phyloP scores from a whole-genome alignment of 2,888 invertebrate genomes.

The Tenthredo mesomela region DNA sequence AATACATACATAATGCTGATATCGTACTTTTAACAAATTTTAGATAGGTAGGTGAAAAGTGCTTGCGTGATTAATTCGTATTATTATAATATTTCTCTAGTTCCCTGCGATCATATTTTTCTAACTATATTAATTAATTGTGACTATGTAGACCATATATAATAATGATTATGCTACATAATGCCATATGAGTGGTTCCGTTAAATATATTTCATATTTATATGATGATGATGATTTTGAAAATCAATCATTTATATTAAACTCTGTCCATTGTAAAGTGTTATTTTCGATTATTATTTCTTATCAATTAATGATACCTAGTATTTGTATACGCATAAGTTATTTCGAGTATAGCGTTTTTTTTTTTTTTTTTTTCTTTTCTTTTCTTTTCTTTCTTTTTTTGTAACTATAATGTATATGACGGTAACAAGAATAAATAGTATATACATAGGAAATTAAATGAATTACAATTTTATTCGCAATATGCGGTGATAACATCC shows the following conservation, averaged over 20 bases:
- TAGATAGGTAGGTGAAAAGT: constrained; percentile 51
- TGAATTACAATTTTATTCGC: constrained; percentile 7
- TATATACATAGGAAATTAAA: not conserved
- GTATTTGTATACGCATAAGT: not conserved
- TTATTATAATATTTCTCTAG: constrained; percentile 46
- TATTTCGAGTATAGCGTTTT: not conserved
- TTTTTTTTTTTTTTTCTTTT: not conserved
- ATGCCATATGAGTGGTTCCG: not conserved
- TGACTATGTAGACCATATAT: constrained; percentile 43
- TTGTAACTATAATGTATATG: constrained; percentile 31
- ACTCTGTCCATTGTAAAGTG: constrained; percentile 25
- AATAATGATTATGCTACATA: constrained; percentile 27
- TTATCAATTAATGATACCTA: constrained; percentile 1
- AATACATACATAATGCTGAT: constrained; percentile 1
- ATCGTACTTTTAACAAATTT: constrained; percentile 36
- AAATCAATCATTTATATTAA: constrained; percentile 30
- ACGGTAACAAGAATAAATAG: constrained; percentile 42
- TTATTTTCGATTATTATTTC: constrained; percentile 17
- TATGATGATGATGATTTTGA: constrained; percentile 24
- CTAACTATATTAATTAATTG: constrained; percentile 58
- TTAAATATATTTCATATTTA: not conserved
- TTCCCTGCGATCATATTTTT: constrained; percentile 61
- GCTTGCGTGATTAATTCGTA: constrained; percentile 57
- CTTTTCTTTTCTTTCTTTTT: not conserved
- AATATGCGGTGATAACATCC: not conserved